Base-by-base conservation (phyloP, 1,140 invertebrate genomes). In the Branchinecta lynchi region DNA sequence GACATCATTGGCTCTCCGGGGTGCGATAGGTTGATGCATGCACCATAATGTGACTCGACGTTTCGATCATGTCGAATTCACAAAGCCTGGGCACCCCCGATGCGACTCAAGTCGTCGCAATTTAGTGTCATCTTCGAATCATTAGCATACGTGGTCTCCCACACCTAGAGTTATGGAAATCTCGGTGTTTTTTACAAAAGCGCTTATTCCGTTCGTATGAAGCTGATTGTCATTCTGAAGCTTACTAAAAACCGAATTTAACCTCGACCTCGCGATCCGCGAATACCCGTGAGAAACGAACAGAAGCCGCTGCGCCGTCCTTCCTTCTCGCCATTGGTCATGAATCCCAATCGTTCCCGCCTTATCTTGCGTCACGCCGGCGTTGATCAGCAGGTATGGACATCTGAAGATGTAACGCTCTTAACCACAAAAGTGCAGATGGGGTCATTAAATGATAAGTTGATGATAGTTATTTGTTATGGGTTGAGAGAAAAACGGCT, bases 161-260 rank as follows among this genome's bases (percentile, higher is more conserved):
- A 60, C 51, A 60, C 51, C 51, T 60, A 60, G 17, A 60, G 51
- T 60, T 60, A 60, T 60, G 51, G 51, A 60, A 60, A 60, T 60
- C 32, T 15, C 51, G 51, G 17, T 60, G 51, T 2, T 60, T 60
- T 60, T 60, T 60, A 20, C 17, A 60, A 60, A 60, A 20, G 12
- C 51, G 51, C 12, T 12, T 15, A 60, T 60, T 60, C 17, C 12
- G 51, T 60, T 60, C 51, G 12, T 60, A 60, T 60, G 17, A 60
- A 60, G 17, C 51, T 12, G 51, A 60, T 60, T 60, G 51, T 60
- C 51, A 60, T 60, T 60, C 51, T 60, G 51, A 60, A 60, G 51
- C 51, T 60, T 60, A 60, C 51, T 60, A 60, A 60, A 60, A 60
- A 60, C 51, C 51, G 51, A 60, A 60, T 20, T 60, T 60, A 60